Evolutionary conservation across 2,113 vertebrate species (phyloP).

Genomic region (Corvus cornix): DNA sequence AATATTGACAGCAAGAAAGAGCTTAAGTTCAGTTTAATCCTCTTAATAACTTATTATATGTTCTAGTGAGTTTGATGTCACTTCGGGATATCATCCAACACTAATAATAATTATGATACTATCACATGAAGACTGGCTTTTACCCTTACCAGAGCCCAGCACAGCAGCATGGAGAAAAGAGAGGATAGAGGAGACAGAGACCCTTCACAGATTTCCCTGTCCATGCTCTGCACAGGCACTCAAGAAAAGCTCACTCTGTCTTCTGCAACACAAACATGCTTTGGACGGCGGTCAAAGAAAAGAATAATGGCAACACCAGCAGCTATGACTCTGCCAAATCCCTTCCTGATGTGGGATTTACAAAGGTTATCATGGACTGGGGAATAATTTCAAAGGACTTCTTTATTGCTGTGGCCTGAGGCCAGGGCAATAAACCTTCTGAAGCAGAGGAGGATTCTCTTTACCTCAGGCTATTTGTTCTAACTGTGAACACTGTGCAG

Average conservation of each 20-base stretch:
- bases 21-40: not conserved
- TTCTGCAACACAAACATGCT: not conserved
- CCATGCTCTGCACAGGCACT: not conserved
- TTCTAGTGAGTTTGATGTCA: constrained; percentile 20
- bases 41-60: constrained; percentile 2
- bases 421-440: not conserved
- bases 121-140: not conserved
- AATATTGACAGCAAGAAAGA: not conserved
- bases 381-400: constrained; percentile 34
- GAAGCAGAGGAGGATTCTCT: not conserved
- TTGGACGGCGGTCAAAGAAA: not conserved
- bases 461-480: not conserved
- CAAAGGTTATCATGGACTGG: not conserved
- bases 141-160: not conserved
- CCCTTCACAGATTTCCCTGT: not conserved
- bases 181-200: not conserved
- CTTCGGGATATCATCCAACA: not conserved
- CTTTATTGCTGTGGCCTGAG: not conserved
- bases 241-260: not conserved
- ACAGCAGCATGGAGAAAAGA: not conserved
- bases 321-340: constrained; percentile 10
- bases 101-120: constrained; percentile 12
- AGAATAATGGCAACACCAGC: not conserved
- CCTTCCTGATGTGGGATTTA: constrained; percentile 31
- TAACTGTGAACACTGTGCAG: not conserved